Percentiles rank a stretch among this genome's conserved stretches.
Evolutionary conservation across 2,888 invertebrate species (phyloP).

Genomic region (Andrena praecox): DNA sequence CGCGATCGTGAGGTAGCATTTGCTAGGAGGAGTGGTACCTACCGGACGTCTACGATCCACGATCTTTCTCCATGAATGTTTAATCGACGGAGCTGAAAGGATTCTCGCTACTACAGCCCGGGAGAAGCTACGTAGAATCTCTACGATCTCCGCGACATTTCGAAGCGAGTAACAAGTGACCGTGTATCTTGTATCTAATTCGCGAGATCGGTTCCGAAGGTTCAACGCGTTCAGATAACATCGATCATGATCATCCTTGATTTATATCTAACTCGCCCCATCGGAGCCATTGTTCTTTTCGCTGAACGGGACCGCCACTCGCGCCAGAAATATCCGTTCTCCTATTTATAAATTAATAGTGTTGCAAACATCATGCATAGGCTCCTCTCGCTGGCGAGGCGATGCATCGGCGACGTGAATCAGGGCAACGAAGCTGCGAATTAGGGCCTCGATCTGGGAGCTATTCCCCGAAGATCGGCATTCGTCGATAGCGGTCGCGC

Average conservation of each 20-base stretch:
- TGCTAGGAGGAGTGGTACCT: neutral
- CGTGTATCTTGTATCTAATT: neutral
- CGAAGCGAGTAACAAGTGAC: neutral
- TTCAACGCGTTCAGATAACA: neutral
- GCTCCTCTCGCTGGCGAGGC: neutral
- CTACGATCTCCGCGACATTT: neutral
- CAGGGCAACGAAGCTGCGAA: neutral
- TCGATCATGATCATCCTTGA: neutral
- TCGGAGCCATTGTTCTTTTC: neutral
- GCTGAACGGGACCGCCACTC: neutral
- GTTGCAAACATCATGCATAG: neutral
- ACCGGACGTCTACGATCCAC: conserved; percentile 6
- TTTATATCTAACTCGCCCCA: neutral
- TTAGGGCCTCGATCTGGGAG: neutral
- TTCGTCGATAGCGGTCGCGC: neutral
- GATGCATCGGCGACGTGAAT: neutral
- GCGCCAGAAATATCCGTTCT: neutral
- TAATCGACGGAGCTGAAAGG: neutral
- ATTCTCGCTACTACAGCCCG: neutral
- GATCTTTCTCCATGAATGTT: neutral
- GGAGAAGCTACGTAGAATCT: neutral
- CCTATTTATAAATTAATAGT: neutral
- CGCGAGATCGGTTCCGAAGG: neutral
- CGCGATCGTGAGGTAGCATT: neutral
- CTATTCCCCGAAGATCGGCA: neutral